phyloP scores from a whole-genome alignment of 2,888 invertebrate genomes.

The Orthosia gracilis region DNA sequence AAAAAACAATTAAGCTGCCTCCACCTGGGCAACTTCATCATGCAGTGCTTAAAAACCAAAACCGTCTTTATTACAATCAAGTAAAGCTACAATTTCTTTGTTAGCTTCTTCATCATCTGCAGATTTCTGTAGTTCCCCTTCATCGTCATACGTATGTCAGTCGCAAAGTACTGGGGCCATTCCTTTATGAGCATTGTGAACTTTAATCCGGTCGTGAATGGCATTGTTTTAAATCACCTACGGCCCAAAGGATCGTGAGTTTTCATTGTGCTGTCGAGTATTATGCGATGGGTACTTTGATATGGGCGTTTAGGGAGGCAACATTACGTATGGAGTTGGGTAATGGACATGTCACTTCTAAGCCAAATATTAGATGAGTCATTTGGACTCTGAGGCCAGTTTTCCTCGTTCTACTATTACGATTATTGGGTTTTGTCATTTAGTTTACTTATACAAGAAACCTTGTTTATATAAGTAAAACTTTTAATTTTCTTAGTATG shows the following conservation, averaged over 20 bases:
- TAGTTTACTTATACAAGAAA: too few relatives aligned
- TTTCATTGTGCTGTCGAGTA: conserved; percentile 69
- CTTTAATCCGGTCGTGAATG: conserved; percentile 85
- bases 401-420: not conserved
- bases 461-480: too few relatives aligned
- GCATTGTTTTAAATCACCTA: conserved; percentile 85
- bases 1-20: conserved; percentile 85
- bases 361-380: conserved; percentile 46
- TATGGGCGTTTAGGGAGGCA: conserved; percentile 62
- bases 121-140: conserved; percentile 59
- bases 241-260: conserved; percentile 71
- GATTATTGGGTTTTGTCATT: not conserved
- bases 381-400: conserved; percentile 13
- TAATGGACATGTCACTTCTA: conserved; percentile 52
- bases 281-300: conserved; percentile 68
- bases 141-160: conserved; percentile 83
- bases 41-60: conserved; percentile 42
- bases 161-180: conserved; percentile 81
- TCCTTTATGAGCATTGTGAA: conserved; percentile 89
- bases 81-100: conserved; percentile 70
- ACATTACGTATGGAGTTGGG: conserved; percentile 36
- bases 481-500: too few relatives aligned
- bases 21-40: conserved; percentile 74
- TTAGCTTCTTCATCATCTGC: conserved; percentile 38
- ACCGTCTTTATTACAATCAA: conserved; percentile 59